Evolutionary conservation across 2,797 vertebrate genomes (phyloP).

Genomic region (Momotus momota): DNA sequence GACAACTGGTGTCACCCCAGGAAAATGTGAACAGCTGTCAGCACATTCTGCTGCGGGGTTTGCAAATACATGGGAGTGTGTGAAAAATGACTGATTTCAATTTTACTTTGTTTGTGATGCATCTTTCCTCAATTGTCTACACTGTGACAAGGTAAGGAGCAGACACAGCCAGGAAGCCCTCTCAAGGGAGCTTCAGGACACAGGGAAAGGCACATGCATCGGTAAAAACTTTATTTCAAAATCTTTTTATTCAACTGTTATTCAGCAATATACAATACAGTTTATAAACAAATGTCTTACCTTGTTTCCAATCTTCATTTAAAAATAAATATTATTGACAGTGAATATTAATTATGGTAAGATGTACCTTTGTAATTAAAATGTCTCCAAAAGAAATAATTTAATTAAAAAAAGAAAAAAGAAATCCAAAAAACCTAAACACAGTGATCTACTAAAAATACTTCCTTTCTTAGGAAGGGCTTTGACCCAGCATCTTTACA

Average conservation of each 20-base stretch:
- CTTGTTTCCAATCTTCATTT: conserved; percentile 91
- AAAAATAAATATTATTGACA: conserved; percentile 97
- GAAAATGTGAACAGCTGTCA: not conserved
- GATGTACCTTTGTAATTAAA: conserved; percentile 86
- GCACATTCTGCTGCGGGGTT: accelerated
- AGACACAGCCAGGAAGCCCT: not conserved
- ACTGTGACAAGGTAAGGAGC: not conserved
- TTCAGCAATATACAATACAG: conserved; percentile 90
- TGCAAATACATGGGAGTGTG: not conserved
- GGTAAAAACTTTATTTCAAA: conserved; percentile 84
- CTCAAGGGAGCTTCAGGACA: not conserved
- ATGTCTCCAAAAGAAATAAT: conserved; percentile 87
- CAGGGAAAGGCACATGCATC: conserved; percentile 33
- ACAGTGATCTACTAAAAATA: conserved; percentile 86
- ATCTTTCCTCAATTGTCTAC: not conserved
- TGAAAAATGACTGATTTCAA: not conserved
- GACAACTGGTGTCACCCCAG: not conserved
- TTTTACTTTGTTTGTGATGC: not conserved
- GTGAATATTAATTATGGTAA: conserved; percentile 89
- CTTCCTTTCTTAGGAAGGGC: conserved; percentile 79
- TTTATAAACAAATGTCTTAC: conserved; percentile 91
- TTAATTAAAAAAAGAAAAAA: conserved; percentile 81
- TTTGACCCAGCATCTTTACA: conserved; percentile 78
- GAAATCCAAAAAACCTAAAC: conserved; percentile 74
- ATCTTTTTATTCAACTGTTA: conserved; percentile 89